Base-by-base conservation (phyloP, 2,797 vertebrate species). In the Protonibea diacanthus region DNA sequence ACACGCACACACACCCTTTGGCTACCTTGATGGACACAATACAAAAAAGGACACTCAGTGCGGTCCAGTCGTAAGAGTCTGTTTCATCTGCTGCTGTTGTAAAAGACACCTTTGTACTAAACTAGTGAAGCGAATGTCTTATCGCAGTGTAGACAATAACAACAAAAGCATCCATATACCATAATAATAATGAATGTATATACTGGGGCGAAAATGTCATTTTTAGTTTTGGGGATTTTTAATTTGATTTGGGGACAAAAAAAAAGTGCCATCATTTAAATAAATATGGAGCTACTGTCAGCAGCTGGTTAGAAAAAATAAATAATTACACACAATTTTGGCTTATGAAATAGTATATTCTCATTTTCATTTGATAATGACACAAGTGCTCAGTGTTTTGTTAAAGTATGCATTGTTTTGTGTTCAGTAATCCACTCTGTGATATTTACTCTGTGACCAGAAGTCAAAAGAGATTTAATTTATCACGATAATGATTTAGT, bases 1-100 rank as follows among this genome's bases (percentile, higher is more conserved):
- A 40, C 74, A 72, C 56, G 64, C 51, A 64, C 14, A 17, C 63
- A 47, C 55, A 67, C 42, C 21, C 27, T 29, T 57, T 27, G 61
- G 53, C 60, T 57, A 4, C 47, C 2, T 2, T 15, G 11, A 58
- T 10, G 18, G 76, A 76, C 57, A 23, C 21, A 14, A 61, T 38
- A 66, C 21, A 15, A 45, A 71, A 27, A 60, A 20, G 45, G 20
- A 42, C 12, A 2, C 18, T 14, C 21, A 1, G 0, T 42, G 44
- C 17, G 66, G 14, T 49, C 56, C 9, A 21, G 25, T 59, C 40
- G 38, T n/a, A 47, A 45, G 12, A 51, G 42, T 45, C 0, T 20
- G 1, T 33, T 33, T 57, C 47, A 38, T 58, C 13, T 20, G 25
- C 23, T 11, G 3, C 51, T 69, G 12, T 33, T 33, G 33, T 33